These are phyloP conservation scores for Pampus argenteus DNA, from an alignment of 2,797 vertebrate genomes.

Conservation along the genomic window DNA sequence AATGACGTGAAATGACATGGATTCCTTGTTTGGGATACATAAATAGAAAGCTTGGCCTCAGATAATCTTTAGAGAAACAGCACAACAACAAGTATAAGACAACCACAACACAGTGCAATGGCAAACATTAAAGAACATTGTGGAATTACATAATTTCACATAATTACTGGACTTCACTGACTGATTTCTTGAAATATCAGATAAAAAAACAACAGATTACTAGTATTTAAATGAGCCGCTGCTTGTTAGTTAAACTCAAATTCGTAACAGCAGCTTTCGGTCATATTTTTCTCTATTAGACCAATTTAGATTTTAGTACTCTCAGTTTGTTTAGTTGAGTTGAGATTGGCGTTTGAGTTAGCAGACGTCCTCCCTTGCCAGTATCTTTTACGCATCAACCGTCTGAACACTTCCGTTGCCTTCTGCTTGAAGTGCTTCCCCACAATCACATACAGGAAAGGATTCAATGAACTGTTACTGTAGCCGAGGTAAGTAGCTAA, in stretches of 20 bases:
- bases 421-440: constrained; percentile 91
- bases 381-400: constrained; percentile 35
- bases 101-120: neutral
- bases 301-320: constrained; percentile 48
- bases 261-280: neutral
- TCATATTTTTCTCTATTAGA: neutral
- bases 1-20: too few species aligned
- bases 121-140: neutral
- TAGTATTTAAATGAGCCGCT: neutral
- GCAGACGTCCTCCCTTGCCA: constrained; percentile 12
- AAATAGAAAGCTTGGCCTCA: neutral
- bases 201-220: neutral
- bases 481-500: constrained; percentile 83
- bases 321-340: constrained; percentile 60
- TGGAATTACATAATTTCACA: neutral
- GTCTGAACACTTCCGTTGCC: constrained; percentile 78
- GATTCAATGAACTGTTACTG: constrained; percentile 92
- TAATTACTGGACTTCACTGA: neutral
- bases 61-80: neutral
- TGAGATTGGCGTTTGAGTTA: constrained; percentile 43
- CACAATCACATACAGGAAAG: constrained; percentile 91
- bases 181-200: neutral
- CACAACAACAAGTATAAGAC: too few species aligned
- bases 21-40: too few species aligned
- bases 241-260: neutral